These are phyloP conservation scores for Mesocricetus auratus DNA, from an alignment of 2,113 vertebrate genomes.

Conservation along the genomic window DNA sequence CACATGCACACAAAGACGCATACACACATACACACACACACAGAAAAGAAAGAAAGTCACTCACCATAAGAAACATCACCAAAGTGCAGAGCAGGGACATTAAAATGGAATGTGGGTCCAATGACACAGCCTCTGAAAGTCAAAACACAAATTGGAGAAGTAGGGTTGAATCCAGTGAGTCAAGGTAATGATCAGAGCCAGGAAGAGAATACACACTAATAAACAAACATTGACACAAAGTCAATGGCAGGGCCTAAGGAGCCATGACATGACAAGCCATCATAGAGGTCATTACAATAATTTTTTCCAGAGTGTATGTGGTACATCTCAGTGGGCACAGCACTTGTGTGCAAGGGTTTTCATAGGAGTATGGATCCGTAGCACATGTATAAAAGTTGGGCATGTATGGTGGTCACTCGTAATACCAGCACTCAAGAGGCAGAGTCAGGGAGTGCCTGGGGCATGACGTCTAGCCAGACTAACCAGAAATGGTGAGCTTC, in stretches of 20 bases:
- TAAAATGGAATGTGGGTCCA: constrained; percentile 90
- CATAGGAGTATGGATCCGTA: neutral
- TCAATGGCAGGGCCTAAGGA: neutral
- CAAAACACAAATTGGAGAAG: neutral
- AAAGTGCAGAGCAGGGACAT: constrained; percentile 88
- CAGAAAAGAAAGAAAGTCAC: constrained; percentile 57
- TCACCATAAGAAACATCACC: constrained; percentile 93
- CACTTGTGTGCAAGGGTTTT: neutral
- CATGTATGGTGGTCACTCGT: neutral
- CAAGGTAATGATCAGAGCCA: neutral
- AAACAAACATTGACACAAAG: constrained; percentile 47
- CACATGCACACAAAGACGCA: neutral
- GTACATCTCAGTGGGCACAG: neutral
- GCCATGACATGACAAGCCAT: neutral
- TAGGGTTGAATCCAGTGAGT: neutral
- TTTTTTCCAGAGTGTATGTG: constrained; percentile 38
- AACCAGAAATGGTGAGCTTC: neutral
- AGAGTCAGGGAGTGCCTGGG: neutral
- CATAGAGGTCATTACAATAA: neutral
- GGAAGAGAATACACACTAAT: neutral
- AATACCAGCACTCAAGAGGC: neutral
- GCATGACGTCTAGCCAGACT: neutral
- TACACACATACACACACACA: neutral
- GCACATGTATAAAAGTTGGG: neutral
- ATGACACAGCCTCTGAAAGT: constrained; percentile 90